These are phyloP conservation scores for Danio albolineatus DNA, from an alignment of 2,797 vertebrate species.

Conservation along the genomic window DNA sequence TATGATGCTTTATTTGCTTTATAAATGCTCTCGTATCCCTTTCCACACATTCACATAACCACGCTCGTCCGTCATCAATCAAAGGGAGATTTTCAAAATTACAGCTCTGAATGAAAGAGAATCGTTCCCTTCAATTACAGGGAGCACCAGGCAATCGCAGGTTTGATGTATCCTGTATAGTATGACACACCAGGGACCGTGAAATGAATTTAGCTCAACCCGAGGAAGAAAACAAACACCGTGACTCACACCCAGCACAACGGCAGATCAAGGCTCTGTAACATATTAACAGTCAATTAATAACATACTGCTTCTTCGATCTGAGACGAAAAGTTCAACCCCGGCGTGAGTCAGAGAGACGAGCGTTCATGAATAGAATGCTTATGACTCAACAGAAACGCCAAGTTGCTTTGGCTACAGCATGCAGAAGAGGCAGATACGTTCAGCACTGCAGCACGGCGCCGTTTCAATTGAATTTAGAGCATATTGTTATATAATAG, in stretches of 20 bases:
- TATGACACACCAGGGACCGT: constrained; percentile 34
- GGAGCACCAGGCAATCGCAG: constrained; percentile 44
- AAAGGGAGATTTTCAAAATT: constrained; percentile 43
- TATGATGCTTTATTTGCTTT: constrained; percentile 16
- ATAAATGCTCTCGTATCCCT: constrained; percentile 10
- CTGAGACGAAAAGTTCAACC: background rate
- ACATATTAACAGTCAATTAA: constrained; percentile 43
- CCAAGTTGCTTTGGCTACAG: constrained; percentile 3
- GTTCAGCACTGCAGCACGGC: constrained; percentile 10
- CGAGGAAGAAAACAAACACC: constrained; percentile 40
- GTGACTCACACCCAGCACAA: constrained; percentile 38
- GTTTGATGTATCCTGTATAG: constrained; percentile 43
- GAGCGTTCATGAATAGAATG: constrained; percentile 1
- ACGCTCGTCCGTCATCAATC: constrained; percentile 25
- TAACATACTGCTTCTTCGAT: constrained; percentile 32
- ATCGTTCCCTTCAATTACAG: constrained; percentile 42
- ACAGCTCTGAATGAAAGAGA: constrained; percentile 45
- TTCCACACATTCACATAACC: constrained; percentile 23
- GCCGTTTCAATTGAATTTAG: constrained; percentile 46
- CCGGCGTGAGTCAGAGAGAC: constrained; percentile 28
- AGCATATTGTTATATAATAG: constrained; percentile 52
- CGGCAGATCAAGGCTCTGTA: constrained; percentile 21
- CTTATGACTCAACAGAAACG: constrained; percentile 43
- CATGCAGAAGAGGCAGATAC: constrained; percentile 1
- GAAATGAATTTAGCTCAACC: constrained; percentile 39